Base-by-base conservation (phyloP, 1,140 invertebrate genomes). In the Eciton burchellii region DNA sequence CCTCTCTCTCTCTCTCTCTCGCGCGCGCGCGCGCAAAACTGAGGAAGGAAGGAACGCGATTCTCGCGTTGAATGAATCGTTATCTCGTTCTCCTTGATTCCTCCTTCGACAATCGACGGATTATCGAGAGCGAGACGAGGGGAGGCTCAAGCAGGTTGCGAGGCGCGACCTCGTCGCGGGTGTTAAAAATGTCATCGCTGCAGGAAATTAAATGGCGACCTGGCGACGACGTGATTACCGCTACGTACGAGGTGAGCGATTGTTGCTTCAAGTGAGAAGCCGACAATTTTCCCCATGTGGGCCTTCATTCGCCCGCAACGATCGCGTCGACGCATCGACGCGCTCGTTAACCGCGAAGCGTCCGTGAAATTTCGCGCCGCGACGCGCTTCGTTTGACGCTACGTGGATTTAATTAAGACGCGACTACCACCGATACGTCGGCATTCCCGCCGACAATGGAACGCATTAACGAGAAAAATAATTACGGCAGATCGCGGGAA, bases 401-500 rank as follows among this genome's bases (percentile, higher is more conserved):
- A 35, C 77, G 66, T 71, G 57, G 60, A 87, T 86, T 74, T 83
- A 87, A 86, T 87, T 83, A 87, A 87, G 74, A 86, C 71, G 70
- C 81, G 72, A 19, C 47, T 57, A 74, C 43, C 74, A 74, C 81
- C 82, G 35, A 86, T 87, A 81, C 60, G 74, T 49, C 62, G 84
- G 79, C 65, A 60, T 84, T 45, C 60, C 35, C 56, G 35, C 65
- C 73, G 85, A 92, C 91, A 92, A 92, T 92, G 89, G 86, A 59
- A 87, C 81, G 88, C 88, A 89, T 92, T 92, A 92, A 93, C 91
- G 91, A 92, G 91, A 89, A 90, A 90, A 91, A 91, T 93, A 92
- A 92, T 93, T 93, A 91, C 84, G 84, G 85, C 84, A 89, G 72
- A 63, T 89, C 84, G 83, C 83, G 85, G 83, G 85, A 91, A 91